phyloP scores from a whole-genome alignment of 1,140 invertebrate genomes.

The Mycetomoellerius zeteki region DNA sequence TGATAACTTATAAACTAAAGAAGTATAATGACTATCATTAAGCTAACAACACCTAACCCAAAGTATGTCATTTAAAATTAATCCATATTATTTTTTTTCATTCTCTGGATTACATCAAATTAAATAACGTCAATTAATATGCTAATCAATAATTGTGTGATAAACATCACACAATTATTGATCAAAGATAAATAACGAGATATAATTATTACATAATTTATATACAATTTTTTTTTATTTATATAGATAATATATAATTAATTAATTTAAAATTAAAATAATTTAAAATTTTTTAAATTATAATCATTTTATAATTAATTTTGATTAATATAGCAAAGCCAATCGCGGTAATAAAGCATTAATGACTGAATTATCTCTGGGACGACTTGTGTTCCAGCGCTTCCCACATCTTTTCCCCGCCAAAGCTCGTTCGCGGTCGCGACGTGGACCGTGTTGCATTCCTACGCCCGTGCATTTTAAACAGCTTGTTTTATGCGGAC shows the following conservation, averaged over 20 bases:
- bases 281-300: too few relatives aligned
- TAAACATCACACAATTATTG: too few relatives aligned
- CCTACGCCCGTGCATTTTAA: constrained; percentile 79
- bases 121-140: not conserved
- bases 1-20: not conserved
- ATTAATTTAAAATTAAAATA: not conserved
- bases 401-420: not conserved
- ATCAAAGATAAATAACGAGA: not conserved
- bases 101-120: not conserved
- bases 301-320: too few relatives aligned
- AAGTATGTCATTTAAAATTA: not conserved
- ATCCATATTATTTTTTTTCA: not conserved
- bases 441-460: not conserved
- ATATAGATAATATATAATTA: not conserved
- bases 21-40: not conserved
- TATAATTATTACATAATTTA: not conserved
- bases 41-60: not conserved
- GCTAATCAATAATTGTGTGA: not conserved
- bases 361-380: not conserved
- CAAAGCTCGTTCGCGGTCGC: constrained; percentile 1
- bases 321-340: not conserved
- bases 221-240: not conserved
- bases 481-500: constrained; percentile 81
- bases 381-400: not conserved
- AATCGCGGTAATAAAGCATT: not conserved